These are phyloP conservation scores for Micoletzkya japonica DNA, from an alignment of 2,888 invertebrate genomes.

Conservation along the genomic window DNA sequence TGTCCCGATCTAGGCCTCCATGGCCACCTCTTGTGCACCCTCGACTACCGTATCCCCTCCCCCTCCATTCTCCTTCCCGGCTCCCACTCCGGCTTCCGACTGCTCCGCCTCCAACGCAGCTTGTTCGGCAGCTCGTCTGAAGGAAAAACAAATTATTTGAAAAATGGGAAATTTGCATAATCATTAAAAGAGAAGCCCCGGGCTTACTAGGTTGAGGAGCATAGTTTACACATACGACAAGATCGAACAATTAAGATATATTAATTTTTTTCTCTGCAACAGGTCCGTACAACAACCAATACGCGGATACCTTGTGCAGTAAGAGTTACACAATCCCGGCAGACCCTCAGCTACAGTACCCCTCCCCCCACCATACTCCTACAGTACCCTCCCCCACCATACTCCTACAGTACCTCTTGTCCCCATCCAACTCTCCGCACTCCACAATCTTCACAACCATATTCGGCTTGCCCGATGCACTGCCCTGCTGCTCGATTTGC, in stretches of 20 bases:
- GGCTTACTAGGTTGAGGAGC: no score
- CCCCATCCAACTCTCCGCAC: conserved; percentile 50
- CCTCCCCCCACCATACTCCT: not conserved
- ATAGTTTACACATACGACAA: no score
- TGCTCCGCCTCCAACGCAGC: conserved; percentile 27
- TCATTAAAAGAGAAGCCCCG: no score
- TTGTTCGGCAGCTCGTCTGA: conserved; percentile 34
- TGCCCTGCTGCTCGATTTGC: conserved; percentile 60
- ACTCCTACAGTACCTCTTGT: conserved; percentile 31
- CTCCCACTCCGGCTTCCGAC: conserved; percentile 20
- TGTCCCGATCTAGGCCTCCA: no score
- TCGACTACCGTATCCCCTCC: conserved; percentile 19
- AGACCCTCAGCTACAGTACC: not conserved
- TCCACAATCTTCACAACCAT: conserved; percentile 58
- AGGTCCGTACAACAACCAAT: not conserved
- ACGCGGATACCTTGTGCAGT: not conserved
- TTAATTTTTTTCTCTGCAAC: no score
- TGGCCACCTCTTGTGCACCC: conserved; percentile 16
- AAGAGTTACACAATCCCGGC: not conserved
- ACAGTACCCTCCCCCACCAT: not conserved
- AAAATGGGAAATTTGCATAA: not conserved
- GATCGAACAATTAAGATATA: no score
- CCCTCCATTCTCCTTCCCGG: conserved; percentile 29
- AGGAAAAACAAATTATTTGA: not conserved
- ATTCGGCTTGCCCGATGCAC: conserved; percentile 55